Conservation (phyloP, 2,113 vertebrate species). For the Rattus rattus region DNA sequence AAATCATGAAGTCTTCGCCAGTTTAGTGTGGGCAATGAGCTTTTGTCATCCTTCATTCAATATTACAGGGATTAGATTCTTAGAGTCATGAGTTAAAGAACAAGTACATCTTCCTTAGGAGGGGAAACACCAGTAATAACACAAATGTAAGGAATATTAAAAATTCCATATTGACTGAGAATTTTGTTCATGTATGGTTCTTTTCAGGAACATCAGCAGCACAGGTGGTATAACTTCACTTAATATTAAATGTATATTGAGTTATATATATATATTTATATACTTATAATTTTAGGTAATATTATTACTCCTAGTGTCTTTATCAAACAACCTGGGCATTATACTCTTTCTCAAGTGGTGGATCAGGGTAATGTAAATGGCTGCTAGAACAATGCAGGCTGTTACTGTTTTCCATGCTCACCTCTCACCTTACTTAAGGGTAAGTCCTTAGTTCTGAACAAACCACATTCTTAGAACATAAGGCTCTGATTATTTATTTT, state of each 20-base stretch:
- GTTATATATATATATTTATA: not conserved
- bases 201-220: too few relatives aligned
- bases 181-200: not conserved
- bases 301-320: not conserved
- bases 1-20: constrained; percentile 62
- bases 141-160: constrained; percentile 18
- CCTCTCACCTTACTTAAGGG: not conserved
- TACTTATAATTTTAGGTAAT: not conserved
- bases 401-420: not conserved
- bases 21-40: constrained; percentile 30
- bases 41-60: constrained; percentile 58
- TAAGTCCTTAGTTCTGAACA: not conserved
- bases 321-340: not conserved
- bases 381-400: not conserved
- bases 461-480: not conserved
- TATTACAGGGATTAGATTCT: constrained; percentile 64
- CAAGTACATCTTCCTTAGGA: constrained; percentile 41
- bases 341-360: not conserved
- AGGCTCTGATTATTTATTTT: not conserved
- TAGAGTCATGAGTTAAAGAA: constrained; percentile 55
- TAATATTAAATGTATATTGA: not conserved
- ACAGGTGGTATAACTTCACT: not conserved
- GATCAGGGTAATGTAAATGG: not conserved
- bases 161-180: not conserved
- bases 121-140: constrained; percentile 38